Evolutionary conservation across 2,113 vertebrate genomes (phyloP).

Genomic region (Regulus satrapa): DNA sequence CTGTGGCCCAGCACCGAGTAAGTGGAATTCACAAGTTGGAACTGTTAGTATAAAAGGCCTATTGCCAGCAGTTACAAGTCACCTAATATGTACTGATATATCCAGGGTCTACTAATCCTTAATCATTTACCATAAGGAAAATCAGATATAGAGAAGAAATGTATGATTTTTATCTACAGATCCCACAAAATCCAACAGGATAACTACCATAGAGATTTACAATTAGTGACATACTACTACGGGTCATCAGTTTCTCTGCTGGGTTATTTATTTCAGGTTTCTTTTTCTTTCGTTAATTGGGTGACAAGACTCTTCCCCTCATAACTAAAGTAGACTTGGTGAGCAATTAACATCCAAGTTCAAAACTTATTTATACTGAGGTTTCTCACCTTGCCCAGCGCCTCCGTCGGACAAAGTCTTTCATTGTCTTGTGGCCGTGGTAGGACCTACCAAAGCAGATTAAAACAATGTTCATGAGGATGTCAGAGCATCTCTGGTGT

Average conservation of each 20-base stretch:
- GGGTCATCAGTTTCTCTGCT: not conserved
- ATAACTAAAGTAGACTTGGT: not conserved
- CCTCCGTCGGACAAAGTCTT: constrained; percentile 93
- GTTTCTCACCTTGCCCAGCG: constrained; percentile 89
- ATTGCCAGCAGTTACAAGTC: not conserved
- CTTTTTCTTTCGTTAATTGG: not conserved
- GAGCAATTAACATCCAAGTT: not conserved
- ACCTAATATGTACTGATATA: not conserved
- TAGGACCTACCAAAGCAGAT: constrained; percentile 80
- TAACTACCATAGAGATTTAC: not conserved
- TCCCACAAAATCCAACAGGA: not conserved
- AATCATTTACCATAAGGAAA: not conserved
- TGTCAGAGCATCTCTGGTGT: not conserved
- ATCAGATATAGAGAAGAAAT: not conserved
- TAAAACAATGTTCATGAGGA: not conserved
- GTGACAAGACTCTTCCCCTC: not conserved
- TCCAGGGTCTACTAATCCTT: not conserved
- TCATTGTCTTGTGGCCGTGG: constrained; percentile 93
- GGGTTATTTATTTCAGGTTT: not conserved
- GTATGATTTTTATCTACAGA: not conserved
- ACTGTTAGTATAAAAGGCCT: not conserved
- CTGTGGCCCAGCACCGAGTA: not conserved
- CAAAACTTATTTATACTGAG: not conserved
- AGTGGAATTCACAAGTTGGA: not conserved
- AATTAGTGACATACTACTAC: not conserved